Conservation (phyloP, 2,888 invertebrate genomes). For the Aproaerema taeniolella region DNA sequence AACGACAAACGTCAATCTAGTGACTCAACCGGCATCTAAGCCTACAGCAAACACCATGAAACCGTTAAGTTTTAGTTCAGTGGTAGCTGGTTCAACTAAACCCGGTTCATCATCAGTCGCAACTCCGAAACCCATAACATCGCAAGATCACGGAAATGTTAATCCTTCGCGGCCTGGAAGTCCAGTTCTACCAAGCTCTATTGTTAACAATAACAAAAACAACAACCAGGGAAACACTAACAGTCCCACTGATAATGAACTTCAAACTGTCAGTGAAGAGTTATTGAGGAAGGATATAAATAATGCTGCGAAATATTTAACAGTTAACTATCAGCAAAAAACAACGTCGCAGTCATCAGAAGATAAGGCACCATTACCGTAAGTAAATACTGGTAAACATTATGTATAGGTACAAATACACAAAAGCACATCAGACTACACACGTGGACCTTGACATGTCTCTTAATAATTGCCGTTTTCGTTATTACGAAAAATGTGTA, state of each 20-base stretch:
- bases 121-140: conserved; percentile 20
- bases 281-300: conserved; percentile 84
- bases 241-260: conserved; percentile 75
- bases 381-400: conserved; percentile 47
- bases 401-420: too few relatives aligned
- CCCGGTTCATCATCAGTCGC: conserved; percentile 23
- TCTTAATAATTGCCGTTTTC: conserved; percentile 2
- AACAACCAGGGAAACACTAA: conserved; percentile 36
- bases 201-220: conserved; percentile 43
- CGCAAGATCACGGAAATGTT: conserved; percentile 19
- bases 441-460: neutral
- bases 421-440: too few relatives aligned
- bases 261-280: conserved; percentile 83
- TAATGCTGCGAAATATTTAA: conserved; percentile 83
- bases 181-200: conserved; percentile 58
- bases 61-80: conserved; percentile 50
- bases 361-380: conserved; percentile 88
- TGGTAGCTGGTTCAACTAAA: conserved; percentile 45
- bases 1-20: neutral
- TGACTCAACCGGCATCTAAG: neutral
- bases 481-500: neutral
- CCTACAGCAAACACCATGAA: conserved; percentile 31
- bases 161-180: conserved; percentile 33
- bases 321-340: conserved; percentile 84
- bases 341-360: conserved; percentile 82